Conservation (phyloP, 1,140 invertebrate species). For the Batillaria attramentaria region DNA sequence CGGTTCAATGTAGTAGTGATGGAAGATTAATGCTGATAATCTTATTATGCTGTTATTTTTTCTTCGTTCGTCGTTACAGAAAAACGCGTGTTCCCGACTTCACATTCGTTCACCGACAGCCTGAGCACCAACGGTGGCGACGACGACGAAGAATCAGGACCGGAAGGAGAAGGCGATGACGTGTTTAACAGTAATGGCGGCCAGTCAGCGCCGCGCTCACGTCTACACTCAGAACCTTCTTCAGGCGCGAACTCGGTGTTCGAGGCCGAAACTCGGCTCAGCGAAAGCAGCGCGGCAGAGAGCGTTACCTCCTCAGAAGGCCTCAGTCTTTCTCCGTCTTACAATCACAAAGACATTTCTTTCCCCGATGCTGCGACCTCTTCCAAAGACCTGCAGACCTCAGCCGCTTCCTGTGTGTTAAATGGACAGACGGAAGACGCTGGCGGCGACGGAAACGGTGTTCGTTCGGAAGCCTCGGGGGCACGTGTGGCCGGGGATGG, state of each 20-base stretch:
- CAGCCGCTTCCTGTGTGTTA: background rate
- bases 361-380: background rate
- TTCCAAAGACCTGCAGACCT: background rate
- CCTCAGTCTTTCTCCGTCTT: background rate
- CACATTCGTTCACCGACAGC: too few species aligned
- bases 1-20: too few species aligned
- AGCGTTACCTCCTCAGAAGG: constrained; percentile 1
- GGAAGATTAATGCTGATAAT: too few species aligned
- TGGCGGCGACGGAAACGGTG: background rate
- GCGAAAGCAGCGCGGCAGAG: background rate
- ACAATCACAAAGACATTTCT: background rate
- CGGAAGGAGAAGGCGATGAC: background rate
- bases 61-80: too few species aligned
- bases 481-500: background rate
- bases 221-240: too few species aligned
- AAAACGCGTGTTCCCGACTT: too few species aligned
- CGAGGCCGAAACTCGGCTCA: background rate
- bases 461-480: background rate
- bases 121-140: too few species aligned
- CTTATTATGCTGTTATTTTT: too few species aligned
- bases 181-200: background rate
- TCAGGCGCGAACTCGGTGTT: background rate
- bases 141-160: too few species aligned
- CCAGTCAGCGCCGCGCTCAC: background rate
- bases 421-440: too few species aligned